phyloP scores from a whole-genome alignment of 2,797 vertebrate genomes.

The Corythornis leucogaster region DNA sequence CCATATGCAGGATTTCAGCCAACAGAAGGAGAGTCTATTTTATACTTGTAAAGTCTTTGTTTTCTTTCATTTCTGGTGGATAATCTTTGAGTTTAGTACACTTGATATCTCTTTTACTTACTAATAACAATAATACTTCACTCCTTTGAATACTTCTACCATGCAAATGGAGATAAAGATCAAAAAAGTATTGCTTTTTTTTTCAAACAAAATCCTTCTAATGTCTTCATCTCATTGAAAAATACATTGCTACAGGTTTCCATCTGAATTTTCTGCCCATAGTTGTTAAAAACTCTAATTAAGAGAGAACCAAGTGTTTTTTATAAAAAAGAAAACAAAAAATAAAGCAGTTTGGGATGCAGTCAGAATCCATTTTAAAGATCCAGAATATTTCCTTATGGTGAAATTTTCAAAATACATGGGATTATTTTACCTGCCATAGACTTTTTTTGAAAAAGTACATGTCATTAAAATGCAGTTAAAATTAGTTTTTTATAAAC shows the following conservation, averaged over 20 bases:
- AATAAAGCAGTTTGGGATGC: background rate
- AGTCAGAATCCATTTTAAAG: background rate
- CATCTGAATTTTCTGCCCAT: background rate
- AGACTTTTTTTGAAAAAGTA: background rate
- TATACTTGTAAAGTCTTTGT: constrained; percentile 16
- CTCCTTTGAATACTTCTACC: constrained; percentile 34
- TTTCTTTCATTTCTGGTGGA: constrained; percentile 61
- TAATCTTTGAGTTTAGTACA: constrained; percentile 45
- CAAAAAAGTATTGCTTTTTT: constrained; percentile 19
- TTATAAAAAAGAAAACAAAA: background rate
- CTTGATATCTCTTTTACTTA: constrained; percentile 49
- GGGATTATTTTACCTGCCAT: background rate
- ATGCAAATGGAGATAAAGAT: constrained; percentile 50
- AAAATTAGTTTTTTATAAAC: background rate
- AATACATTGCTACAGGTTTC: background rate
- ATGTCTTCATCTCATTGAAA: constrained; percentile 6
- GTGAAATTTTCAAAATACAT: background rate
- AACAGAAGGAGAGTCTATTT: background rate
- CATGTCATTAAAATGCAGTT: background rate
- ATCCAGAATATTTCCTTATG: background rate
- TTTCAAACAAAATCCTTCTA: background rate
- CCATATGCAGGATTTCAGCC: constrained; percentile 40
- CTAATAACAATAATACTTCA: constrained; percentile 44
- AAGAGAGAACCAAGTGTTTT: background rate
- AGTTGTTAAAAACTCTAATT: background rate